Base-by-base conservation (phyloP, 2,113 vertebrate genomes). In the Lepus timidus region DNA sequence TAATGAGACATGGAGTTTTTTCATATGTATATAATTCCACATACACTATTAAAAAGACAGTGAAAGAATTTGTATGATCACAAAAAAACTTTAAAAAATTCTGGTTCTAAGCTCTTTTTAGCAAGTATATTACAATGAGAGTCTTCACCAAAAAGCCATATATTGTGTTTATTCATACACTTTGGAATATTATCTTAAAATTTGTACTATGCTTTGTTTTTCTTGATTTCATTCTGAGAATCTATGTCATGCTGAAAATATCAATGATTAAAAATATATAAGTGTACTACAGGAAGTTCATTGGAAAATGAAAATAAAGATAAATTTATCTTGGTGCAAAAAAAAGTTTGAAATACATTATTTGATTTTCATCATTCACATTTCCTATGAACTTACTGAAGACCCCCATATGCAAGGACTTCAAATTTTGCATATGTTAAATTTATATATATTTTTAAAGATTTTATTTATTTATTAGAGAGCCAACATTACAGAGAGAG, bases 41-140 rank as follows among this genome's bases (percentile, higher is more conserved):
- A 68, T 70, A 13, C 16, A 58, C 27, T 74, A 13, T 67, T 84
- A 27, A 22, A 70, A 71, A 44, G 29, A 68, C n/a, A 51, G 31
- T 55, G 80, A 92, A 39, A 92, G 7, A 70, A 76, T 58, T 85
- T 84, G 49, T 4, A 39, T 78, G 65, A 52, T 82, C 52, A 90
- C 62, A 49, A 88, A n/a, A 85, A 88, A 67, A n/a, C 19, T 9
- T 44, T 78, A 27, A 58, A 88, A 96, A 91, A 49, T 20, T 74
- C 16, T 71, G 31, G 33, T 73, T 78, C 52, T 33, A 55, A 49
- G 65, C 71, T 65, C 33, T 85, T 65, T 49, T 44, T 44, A 1
- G 36, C 13, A 17, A 71, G 62, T 49, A 33, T 58, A 44, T 93
- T 67, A 25, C 13, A 36, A 4, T 76, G 70, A 84, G 33, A 78